Evolutionary conservation across 2,797 vertebrate genomes (phyloP).

Genomic region (Pseudopleuronectes americanus): DNA sequence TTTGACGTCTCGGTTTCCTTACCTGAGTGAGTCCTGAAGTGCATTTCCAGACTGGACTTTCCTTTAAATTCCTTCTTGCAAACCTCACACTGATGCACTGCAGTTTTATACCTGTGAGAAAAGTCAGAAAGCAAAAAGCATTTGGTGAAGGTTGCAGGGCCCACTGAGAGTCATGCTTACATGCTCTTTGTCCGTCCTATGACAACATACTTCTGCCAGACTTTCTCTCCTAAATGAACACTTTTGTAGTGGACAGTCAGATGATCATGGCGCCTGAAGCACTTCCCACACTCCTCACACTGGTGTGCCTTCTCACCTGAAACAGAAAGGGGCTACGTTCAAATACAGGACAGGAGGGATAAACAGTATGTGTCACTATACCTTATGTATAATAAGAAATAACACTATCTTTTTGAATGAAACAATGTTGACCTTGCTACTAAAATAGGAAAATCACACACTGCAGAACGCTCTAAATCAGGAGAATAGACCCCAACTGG

Average conservation of each 20-base stretch:
- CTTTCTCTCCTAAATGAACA: constrained; percentile 96
- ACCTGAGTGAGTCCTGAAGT: constrained; percentile 99
- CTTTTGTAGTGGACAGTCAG: constrained; percentile 97
- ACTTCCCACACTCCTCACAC: constrained; percentile 98
- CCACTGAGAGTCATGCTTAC: background rate
- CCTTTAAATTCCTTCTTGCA: constrained; percentile 99
- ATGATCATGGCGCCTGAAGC: constrained; percentile 96
- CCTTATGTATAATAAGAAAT: no score
- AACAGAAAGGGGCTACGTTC: background rate
- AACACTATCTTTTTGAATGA: background rate
- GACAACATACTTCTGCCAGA: constrained; percentile 94
- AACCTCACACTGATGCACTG: constrained; percentile 97
- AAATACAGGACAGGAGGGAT: no score
- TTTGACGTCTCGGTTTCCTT: constrained; percentile 46
- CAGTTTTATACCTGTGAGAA: constrained; percentile 92
- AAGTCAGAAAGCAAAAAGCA: background rate
- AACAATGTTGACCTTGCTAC: no score
- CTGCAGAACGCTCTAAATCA: no score
- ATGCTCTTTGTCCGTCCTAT: background rate
- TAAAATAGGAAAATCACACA: no score
- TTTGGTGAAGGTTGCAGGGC: background rate
- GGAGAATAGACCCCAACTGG: no score
- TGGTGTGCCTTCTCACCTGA: constrained; percentile 97
- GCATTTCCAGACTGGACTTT: constrained; percentile 98
- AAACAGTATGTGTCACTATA: no score